A percentile compares a stretch with the other conserved stretches of the same genome.
Evolutionary conservation across 2,797 vertebrate genomes (phyloP).

Genomic region (Lacerta bilineata): DNA sequence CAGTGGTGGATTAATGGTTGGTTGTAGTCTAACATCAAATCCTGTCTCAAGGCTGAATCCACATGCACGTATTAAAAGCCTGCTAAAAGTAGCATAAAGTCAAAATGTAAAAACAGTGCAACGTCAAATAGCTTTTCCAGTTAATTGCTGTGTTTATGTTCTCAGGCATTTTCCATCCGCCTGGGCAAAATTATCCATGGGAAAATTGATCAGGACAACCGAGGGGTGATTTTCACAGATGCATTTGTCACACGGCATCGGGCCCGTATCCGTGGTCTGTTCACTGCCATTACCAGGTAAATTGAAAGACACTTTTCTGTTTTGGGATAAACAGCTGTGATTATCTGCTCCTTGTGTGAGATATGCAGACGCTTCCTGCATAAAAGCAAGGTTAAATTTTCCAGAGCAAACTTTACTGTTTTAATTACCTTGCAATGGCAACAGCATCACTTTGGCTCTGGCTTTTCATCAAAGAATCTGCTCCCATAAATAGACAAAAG

Average conservation of each 20-base stretch:
- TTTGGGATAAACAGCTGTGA: not conserved
- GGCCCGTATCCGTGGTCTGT: slow-evolving; percentile 92
- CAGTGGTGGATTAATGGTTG: not conserved
- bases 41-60: not conserved
- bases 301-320: not conserved
- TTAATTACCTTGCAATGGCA: not conserved
- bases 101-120: not conserved
- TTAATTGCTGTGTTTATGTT: slow-evolving; percentile 35
- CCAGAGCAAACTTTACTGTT: not conserved
- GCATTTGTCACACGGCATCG: slow-evolving; percentile 93
- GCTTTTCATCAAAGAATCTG: not conserved
- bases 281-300: slow-evolving; percentile 94
- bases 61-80: not conserved
- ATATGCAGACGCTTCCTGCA: not conserved
- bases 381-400: not conserved
- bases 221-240: slow-evolving; percentile 92
- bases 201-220: slow-evolving; percentile 92
- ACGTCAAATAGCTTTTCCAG: not conserved
- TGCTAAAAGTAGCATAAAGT: not conserved
- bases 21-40: not conserved
- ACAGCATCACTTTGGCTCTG: not conserved
- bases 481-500: not conserved
- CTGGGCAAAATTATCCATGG: slow-evolving; percentile 91
- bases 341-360: not conserved
- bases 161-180: slow-evolving; percentile 87